These are phyloP conservation scores for Chrysaora quinquecirrha DNA, from an alignment of 30 jellyfish, hydroid and myxozoan species.

Conservation along the genomic window DNA sequence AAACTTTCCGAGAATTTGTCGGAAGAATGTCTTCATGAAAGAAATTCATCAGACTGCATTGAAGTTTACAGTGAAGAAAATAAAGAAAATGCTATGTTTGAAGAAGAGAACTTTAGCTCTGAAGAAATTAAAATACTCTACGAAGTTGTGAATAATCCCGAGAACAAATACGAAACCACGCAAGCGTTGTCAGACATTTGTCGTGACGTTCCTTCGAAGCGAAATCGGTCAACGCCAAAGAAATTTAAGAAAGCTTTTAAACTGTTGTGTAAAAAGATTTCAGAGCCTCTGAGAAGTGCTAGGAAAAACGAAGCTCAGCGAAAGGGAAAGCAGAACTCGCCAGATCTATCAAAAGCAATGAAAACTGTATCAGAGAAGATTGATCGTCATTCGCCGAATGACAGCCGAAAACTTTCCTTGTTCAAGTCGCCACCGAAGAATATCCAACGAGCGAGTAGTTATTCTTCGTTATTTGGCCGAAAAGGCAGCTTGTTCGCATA, in stretches of 20 bases:
- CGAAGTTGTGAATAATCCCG: constrained; percentile 50
- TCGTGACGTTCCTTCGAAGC: constrained; percentile 31
- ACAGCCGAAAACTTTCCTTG: not conserved
- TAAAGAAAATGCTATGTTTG: not conserved
- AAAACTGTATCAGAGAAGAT: not conserved
- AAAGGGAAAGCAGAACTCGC: not conserved
- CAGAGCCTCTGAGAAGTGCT: not conserved
- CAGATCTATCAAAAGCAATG: not conserved
- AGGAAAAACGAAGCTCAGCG: not conserved
- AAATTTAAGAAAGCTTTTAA: not conserved
- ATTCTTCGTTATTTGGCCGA: constrained; percentile 68
- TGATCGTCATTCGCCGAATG: not conserved
- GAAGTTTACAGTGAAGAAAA: not conserved
- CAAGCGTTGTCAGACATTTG: constrained; percentile 61
- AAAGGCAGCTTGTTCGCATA: constrained; percentile 57
- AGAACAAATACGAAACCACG: constrained; percentile 59
- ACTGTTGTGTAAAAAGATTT: not conserved
- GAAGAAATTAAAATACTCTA: constrained; percentile 34
- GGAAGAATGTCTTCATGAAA: not conserved
- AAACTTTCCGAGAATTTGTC: not conserved
- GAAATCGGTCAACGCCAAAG: not conserved
- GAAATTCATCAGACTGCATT: not conserved
- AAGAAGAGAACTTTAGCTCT: not conserved
- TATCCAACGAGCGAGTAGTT: constrained; percentile 52
- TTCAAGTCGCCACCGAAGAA: not conserved